Conservation (phyloP, 2,888 invertebrate genomes). For the Archips xylosteana region DNA sequence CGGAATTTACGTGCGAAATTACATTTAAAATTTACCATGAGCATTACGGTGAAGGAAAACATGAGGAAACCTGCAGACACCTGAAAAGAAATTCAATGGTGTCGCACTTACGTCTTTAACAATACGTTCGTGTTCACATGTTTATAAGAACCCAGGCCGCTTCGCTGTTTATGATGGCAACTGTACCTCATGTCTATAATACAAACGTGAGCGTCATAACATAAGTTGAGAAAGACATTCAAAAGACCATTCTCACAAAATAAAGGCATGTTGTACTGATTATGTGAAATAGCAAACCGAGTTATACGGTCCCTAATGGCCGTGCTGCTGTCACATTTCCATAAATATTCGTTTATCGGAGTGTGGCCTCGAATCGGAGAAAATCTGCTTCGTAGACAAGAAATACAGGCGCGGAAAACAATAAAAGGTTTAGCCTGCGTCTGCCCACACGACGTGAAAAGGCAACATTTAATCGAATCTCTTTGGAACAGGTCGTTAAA, state of each 20-base stretch:
- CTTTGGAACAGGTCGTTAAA: not conserved
- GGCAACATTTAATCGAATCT: slow-evolving; percentile 27
- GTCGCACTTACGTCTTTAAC: too few species aligned
- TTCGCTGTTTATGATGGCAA: too few species aligned
- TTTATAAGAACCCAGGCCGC: too few species aligned
- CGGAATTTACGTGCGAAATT: too few species aligned
- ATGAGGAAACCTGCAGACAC: too few species aligned
- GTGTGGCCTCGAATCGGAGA: slow-evolving; percentile 67
- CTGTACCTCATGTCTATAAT: not conserved
- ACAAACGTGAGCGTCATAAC: not conserved
- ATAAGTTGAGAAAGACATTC: slow-evolving; percentile 10
- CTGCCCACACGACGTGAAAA: slow-evolving; percentile 22
- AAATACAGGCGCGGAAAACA: slow-evolving; percentile 51
- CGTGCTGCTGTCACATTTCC: slow-evolving; percentile 64
- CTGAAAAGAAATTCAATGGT: too few species aligned
- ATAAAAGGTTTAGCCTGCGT: slow-evolving; percentile 46
- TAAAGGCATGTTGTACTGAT: slow-evolving; percentile 36
- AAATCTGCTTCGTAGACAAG: slow-evolving; percentile 61
- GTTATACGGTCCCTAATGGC: slow-evolving; percentile 30
- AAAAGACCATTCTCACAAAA: slow-evolving; percentile 30
- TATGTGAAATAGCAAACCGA: slow-evolving; percentile 32
- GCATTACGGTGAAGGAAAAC: too few species aligned
- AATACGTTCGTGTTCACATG: too few species aligned
- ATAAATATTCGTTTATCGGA: slow-evolving; percentile 77
- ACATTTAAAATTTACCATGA: too few species aligned